Base-by-base conservation (phyloP, 2,113 vertebrate species). In the Dromiciops gliroides region DNA sequence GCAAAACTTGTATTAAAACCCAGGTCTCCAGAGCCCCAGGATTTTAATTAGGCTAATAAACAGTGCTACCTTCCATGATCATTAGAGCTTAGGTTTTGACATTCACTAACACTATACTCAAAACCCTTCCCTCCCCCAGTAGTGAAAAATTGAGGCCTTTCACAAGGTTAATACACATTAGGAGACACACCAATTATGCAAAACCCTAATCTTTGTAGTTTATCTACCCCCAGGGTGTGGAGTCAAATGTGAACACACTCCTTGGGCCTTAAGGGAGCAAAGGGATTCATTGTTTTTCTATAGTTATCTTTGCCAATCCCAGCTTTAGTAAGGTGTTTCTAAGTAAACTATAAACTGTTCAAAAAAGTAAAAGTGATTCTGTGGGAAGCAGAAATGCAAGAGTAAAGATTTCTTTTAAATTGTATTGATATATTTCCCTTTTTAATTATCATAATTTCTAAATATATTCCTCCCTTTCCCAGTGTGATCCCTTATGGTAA, bases 31-130 rank as follows among this genome's bases (percentile, higher is more conserved):
- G 96, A 97, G 98, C 92, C 95, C 91, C 67, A 92, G 95, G 96
- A 93, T 97, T 98, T 98, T 97, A 98, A 98, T 97, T 97, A 98
- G 97, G 95, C 97, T 97, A 97, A 97, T 97, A 97, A 97, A 96
- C 96, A 92, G 51, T 94, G 95, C 94, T 97, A 97, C 94, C 96
- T 97, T 97, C 97, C 95, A 97, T 97, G 96, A 97, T 97, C 96
- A 88, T 96, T 92, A 96, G 96, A 96, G 93, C 93, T 97, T 97
- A 97, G 96, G 95, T 96, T 97, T 97, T 95, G 95, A 92, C 95
- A 95, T 97, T 96, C 93, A 94, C 96, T 95, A 97, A 95, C 92
- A 95, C 94, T 96, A 94, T 96, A 96, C 94, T 96, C 95, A 96
- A 96, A 44, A 44, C 25, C 19, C n/a, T 75, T 6, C 67, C n/a